Evolutionary conservation across 2,888 invertebrate species (phyloP), one percentile per base, ranked within the genome.

Genomic region (Troilus luridus): DNA sequence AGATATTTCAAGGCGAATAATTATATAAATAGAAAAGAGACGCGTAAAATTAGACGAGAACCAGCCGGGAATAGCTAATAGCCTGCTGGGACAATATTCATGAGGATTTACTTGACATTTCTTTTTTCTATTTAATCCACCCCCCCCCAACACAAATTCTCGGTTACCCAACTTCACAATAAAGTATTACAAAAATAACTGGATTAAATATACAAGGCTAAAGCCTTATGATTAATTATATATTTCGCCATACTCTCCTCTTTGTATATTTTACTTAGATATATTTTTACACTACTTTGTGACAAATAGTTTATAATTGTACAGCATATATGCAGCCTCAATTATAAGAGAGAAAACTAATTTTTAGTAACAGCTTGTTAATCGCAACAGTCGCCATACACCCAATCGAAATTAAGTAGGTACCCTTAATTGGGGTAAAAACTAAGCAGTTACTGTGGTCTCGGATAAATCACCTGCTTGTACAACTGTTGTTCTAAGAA

Each of bases 1-100:
- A 56, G 90, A 72, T 90, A 90, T 90, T 72, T 64, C 17, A 90
- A 90, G 90, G 59, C 7, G 64, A 90, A 90, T 90, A n/a, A 77
- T 58, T n/a, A 12, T 90, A 90, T 77, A 72, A 90, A 90, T 90
- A 90, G 90, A 41, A 27, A 27, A 54, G 85, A n/a, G 41, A n/a
- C 14, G 56, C 6, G 24, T 90, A 90, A 90, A 90, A 72, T 90
- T 90, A 90, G 90, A 90, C 0, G 21, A 24, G 24, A 72, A 56
- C 77, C 77, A 77, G 90, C 90, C 77, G 41, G 24, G 72, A 90
- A 77, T 77, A 90, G 10, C 72, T 59, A n/a, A 21, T n/a, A 56
- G 41, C 41, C 5, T 85, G 27, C 56, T n/a, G 56, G 56, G 56
- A 85, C 85, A 85, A 85, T 85, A 85, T 85, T 85, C 85, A 11